Base-by-base conservation (phyloP, 2,797 vertebrate species). In the Hybognathus amarus region DNA sequence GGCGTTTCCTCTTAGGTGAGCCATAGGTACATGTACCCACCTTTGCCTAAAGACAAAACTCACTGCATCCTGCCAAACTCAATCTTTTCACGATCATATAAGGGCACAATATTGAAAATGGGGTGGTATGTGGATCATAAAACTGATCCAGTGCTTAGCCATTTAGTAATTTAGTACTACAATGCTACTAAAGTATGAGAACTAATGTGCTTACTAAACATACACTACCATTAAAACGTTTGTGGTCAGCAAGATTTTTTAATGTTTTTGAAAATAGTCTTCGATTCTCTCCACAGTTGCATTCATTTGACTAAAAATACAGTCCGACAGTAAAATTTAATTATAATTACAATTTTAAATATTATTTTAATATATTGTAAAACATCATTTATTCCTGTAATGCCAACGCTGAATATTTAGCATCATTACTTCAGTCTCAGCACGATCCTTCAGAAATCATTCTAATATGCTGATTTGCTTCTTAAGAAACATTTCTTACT, bases 1-100 rank as follows among this genome's bases (percentile, higher is more conserved):
- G 20, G 69, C 63, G 63, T 40, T 3, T 45, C 47, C 76, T 85
- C 75, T 69, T 61, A 84, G 84, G 71, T 24, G 77, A 59, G 50
- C 33, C 22, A 40, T 45, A 12, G 11, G 82, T 80, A 73, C 17
- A 40, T 17, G 36, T 56, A 63, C 67, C 27, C 77, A 47, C 83
- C 77, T 42, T 74, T 8, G 15, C 73, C 78, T 54, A 2, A 47
- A 36, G 75, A 84, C 54, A 87, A 47, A 66, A 74, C 5, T 13
- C 5, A 59, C 1, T n/a, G 12, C 69, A 68, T 5, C 40, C n/a
- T 61, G 71, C 52, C 59, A 36, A 67, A 15, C 9, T 5, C 47
- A 24, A 45, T 30, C 18, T 2, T 59, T 52, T 24, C 9, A 13
- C 17, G 5, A n/a, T 45, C 10, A 77, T 30, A 30, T 5, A 17